phyloP scores from a whole-genome alignment of 2,888 invertebrate species.

The Macaria liturata region DNA sequence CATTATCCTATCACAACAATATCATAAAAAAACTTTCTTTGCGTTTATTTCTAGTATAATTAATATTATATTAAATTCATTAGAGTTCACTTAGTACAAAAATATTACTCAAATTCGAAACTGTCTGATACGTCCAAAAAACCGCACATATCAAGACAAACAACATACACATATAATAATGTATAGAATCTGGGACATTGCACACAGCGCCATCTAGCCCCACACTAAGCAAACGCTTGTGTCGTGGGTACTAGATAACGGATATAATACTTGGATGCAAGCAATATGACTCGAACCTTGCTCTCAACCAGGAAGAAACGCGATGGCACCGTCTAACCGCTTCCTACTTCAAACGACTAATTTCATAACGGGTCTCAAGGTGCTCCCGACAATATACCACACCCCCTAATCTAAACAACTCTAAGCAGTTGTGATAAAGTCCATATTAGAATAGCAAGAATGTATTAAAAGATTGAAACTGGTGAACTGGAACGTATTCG shows the following conservation, averaged over 20 bases:
- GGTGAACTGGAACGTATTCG: conserved; percentile 22
- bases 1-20: no score
- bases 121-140: background rate
- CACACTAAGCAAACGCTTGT: no score
- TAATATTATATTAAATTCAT: no score
- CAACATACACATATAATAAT: background rate
- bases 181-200: no score
- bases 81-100: no score
- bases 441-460: conserved; percentile 9
- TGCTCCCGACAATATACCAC: conserved; percentile 23
- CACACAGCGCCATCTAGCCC: no score
- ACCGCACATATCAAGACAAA: conserved; percentile 19
- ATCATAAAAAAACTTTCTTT: no score
- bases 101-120: no score
- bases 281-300: conserved; percentile 7
- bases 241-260: no score
- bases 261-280: conserved; percentile 5
- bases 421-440: conserved; percentile 14
- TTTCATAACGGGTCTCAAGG: conserved; percentile 34
- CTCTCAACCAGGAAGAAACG: conserved; percentile 28
- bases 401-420: conserved; percentile 7
- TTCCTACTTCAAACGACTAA: conserved; percentile 31
- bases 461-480: conserved; percentile 15
- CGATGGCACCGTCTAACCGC: conserved; percentile 26
- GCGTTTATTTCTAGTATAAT: no score